phyloP scores from a whole-genome alignment of 2,797 vertebrate species.

The Urocyon cinereoargenteus region DNA sequence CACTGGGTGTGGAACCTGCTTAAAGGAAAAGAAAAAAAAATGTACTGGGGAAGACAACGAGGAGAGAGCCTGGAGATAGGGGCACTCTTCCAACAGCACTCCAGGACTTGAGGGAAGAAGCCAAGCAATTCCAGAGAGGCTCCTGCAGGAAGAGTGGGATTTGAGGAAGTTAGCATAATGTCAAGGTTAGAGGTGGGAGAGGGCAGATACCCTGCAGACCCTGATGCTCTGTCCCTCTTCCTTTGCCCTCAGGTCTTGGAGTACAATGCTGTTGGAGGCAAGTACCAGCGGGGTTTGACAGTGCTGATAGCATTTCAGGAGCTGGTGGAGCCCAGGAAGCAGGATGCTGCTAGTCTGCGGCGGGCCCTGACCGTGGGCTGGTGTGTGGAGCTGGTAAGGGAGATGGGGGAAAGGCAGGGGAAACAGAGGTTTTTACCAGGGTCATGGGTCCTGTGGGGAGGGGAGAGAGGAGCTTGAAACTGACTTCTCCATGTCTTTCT shows the following conservation, averaged over 20 bases:
- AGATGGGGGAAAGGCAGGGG: background rate
- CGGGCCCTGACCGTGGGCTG: constrained; percentile 93
- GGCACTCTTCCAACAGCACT: background rate
- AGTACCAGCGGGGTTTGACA: constrained; percentile 94
- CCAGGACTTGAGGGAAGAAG: background rate
- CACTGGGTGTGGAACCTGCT: background rate
- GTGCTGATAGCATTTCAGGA: constrained; percentile 91
- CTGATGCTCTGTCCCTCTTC: background rate
- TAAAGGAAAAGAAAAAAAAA: background rate
- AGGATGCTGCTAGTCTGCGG: constrained; percentile 88
- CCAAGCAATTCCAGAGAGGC: background rate
- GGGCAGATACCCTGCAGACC: background rate
- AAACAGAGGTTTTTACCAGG: background rate
- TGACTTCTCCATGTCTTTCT: background rate
- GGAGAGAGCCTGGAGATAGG: background rate
- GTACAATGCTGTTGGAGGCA: constrained; percentile 94
- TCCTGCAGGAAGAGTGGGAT: background rate
- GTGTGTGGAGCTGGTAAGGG: constrained; percentile 96
- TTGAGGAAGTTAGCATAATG: background rate
- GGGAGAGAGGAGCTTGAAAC: background rate
- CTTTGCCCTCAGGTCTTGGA: constrained; percentile 89
- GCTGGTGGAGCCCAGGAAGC: constrained; percentile 87
- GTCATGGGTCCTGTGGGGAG: background rate
- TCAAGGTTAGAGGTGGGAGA: background rate
- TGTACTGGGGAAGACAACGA: background rate